Percentiles rank a stretch among this genome's conserved stretches.
phyloP scores from a whole-genome alignment of 2,113 vertebrate genomes.

The Emydura subglobosa region DNA sequence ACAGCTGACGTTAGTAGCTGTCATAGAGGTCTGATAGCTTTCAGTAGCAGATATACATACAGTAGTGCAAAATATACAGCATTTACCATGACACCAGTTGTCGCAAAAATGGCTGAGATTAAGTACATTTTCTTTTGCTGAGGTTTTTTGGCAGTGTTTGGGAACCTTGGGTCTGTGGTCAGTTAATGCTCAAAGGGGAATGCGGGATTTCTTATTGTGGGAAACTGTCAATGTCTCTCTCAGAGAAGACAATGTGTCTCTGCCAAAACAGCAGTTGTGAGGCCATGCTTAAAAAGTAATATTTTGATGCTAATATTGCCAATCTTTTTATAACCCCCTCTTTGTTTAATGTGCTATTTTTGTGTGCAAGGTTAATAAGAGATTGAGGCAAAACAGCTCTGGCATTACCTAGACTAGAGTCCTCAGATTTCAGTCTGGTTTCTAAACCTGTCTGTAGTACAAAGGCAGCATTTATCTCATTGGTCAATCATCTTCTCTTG shows the following conservation, averaged over 20 bases:
- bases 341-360: background rate
- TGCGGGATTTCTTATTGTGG: background rate
- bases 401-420: background rate
- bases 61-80: background rate
- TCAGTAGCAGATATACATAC: background rate
- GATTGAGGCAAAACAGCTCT: background rate
- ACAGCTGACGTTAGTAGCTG: background rate
- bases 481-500: conserved; percentile 19
- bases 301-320: background rate
- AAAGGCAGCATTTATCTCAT: conserved; percentile 16
- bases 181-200: background rate
- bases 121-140: background rate
- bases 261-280: background rate
- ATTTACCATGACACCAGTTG: background rate
- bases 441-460: background rate
- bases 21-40: background rate
- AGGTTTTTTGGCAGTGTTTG: background rate
- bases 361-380: background rate
- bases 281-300: background rate
- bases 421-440: conserved; percentile 23
- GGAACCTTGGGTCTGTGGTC: background rate
- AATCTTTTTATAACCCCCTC: background rate
- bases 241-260: background rate
- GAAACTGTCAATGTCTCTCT: background rate
- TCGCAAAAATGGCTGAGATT: background rate